Conservation (phyloP, 2,888 invertebrate genomes). For the Watsonalla cultraria region DNA sequence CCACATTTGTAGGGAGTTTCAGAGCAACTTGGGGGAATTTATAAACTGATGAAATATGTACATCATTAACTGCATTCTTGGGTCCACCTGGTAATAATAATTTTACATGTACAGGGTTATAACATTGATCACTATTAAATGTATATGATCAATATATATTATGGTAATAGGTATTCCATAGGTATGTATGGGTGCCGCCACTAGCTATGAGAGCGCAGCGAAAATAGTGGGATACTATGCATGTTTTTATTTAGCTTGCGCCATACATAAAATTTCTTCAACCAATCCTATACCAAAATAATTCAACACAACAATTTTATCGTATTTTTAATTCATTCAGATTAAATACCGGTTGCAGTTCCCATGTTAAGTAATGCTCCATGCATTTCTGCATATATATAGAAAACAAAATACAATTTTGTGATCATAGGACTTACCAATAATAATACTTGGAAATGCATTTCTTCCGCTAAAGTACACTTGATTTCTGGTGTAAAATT, state of each 20-base stretch:
- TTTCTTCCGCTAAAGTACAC: neutral
- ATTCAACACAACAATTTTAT: no score
- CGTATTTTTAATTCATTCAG: no score
- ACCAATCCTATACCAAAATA: neutral
- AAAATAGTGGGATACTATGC: neutral
- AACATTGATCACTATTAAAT: no score
- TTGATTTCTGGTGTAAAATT: neutral
- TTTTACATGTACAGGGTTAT: no score
- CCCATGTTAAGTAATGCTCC: no score
- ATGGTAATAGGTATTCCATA: no score
- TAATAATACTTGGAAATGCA: neutral
- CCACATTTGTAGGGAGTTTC: conserved; percentile 80
- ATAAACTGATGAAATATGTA: conserved; percentile 66
- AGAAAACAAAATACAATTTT: neutral
- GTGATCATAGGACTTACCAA: neutral
- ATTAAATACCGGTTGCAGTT: no score
- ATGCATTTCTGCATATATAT: no score
- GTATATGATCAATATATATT: no score
- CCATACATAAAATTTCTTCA: neutral
- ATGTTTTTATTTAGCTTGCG: neutral
- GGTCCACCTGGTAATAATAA: neutral
- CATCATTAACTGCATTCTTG: conserved; percentile 33
- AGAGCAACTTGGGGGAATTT: conserved; percentile 77
- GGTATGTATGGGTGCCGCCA: no score
- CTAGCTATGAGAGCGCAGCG: no score